A percentile compares a stretch with the other conserved stretches of the same genome.
Evolutionary conservation across 2,797 vertebrate genomes (phyloP).

Genomic region (Harpagifer antarcticus): DNA sequence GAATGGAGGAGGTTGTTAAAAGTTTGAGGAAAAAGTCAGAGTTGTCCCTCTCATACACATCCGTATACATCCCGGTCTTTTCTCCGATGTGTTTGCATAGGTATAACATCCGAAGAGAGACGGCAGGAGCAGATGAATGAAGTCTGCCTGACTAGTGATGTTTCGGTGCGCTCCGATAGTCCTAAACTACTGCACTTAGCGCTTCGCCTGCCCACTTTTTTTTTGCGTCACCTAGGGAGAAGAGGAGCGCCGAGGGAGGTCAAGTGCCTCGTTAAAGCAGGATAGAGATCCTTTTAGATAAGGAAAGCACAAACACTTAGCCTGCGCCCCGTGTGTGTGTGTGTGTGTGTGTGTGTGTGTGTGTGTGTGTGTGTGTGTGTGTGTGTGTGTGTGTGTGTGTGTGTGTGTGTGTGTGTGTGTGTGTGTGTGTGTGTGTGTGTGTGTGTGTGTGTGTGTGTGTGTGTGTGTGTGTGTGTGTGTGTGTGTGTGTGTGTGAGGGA

Average conservation of each 20-base stretch:
- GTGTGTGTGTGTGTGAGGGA: slow-evolving; percentile 47
- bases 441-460: slow-evolving; percentile 52
- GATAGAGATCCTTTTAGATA: slow-evolving; percentile 78
- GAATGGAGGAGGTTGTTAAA: slow-evolving; percentile 56
- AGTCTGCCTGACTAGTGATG: slow-evolving; percentile 76
- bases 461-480: slow-evolving; percentile 52
- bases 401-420: slow-evolving; percentile 52
- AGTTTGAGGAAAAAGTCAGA: slow-evolving; percentile 55
- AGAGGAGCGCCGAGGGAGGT: slow-evolving; percentile 73
- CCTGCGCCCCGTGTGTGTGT: slow-evolving; percentile 55
- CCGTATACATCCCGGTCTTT: slow-evolving; percentile 60
- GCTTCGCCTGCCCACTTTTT: slow-evolving; percentile 85
- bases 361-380: slow-evolving; percentile 52
- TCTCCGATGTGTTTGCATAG: slow-evolving; percentile 49
- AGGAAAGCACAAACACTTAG: slow-evolving; percentile 65
- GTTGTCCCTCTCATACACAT: slow-evolving; percentile 47
- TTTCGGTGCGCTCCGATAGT: slow-evolving; percentile 74
- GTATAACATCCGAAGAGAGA: slow-evolving; percentile 66
- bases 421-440: slow-evolving; percentile 52
- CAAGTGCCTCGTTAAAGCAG: slow-evolving; percentile 77
- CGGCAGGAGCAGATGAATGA: slow-evolving; percentile 48
- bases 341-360: slow-evolving; percentile 52
- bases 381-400: slow-evolving; percentile 52
- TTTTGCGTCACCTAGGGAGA: slow-evolving; percentile 82
- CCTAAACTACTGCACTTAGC: slow-evolving; percentile 80